phyloP scores from a whole-genome alignment of 1,140 invertebrate genomes.

The Cherax destructor region DNA sequence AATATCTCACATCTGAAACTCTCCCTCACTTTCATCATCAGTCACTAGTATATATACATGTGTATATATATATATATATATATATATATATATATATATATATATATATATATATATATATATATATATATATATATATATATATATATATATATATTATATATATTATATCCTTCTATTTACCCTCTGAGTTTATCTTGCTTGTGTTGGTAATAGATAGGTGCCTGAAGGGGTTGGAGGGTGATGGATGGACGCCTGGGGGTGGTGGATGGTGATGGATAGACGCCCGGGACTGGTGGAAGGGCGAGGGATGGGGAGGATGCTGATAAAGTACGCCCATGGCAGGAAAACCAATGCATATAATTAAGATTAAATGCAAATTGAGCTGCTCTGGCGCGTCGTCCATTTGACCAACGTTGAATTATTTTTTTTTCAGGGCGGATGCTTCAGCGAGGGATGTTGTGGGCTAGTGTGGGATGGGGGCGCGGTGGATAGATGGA shows the following conservation, averaged over 20 bases:
- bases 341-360: slow-evolving; percentile 60
- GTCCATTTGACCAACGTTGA: slow-evolving; percentile 34
- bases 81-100: no score
- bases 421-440: slow-evolving; percentile 41
- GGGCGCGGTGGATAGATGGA: no score
- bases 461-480: neutral
- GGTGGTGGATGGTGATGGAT: slow-evolving; percentile 8
- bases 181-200: no score
- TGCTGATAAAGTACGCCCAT: slow-evolving; percentile 42
- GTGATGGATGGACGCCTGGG: neutral
- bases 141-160: no score
- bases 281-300: neutral
- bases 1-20: no score
- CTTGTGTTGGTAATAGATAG: no score
- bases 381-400: slow-evolving; percentile 12
- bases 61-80: no score
- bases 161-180: no score
- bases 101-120: no score
- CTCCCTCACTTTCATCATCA: no score
- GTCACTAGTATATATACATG: no score
- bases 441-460: neutral
- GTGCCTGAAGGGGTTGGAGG: neutral
- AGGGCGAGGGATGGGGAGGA: neutral
- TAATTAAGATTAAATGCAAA: slow-evolving; percentile 65
- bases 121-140: no score